phyloP scores from a whole-genome alignment of 1,140 invertebrate genomes.

The Ostrea denselamellosa region DNA sequence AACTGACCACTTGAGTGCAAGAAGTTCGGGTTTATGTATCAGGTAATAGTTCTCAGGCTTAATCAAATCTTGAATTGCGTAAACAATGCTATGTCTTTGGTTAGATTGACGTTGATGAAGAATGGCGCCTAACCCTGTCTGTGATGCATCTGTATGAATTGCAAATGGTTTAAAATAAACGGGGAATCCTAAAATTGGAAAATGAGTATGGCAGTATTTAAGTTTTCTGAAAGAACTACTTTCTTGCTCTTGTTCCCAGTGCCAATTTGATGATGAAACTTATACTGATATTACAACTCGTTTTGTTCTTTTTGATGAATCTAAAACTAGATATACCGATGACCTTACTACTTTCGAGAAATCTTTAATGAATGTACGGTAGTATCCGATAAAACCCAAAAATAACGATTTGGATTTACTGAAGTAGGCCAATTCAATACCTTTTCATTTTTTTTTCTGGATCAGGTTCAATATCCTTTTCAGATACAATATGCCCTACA shows the following conservation, averaged over 20 bases:
- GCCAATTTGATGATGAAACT: too few species aligned
- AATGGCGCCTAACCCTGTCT: constrained; percentile 64
- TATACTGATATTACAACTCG: neutral
- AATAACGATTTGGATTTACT: neutral
- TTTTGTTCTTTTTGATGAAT: neutral
- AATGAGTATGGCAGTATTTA: neutral
- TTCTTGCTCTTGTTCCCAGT: too few species aligned
- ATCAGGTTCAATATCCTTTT: neutral
- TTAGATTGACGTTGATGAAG: constrained; percentile 61
- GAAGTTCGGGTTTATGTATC: too few species aligned
- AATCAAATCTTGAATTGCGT: constrained; percentile 46
- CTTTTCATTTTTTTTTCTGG: neutral
- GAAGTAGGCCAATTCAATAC: neutral
- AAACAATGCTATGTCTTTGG: constrained; percentile 54
- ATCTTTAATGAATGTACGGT: constrained; percentile 1
- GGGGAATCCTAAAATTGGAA: constrained; percentile 59
- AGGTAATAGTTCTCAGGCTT: constrained; percentile 52
- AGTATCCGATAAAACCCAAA: neutral
- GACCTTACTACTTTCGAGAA: neutral
- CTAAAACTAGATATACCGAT: neutral
- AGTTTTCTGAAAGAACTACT: too few species aligned
- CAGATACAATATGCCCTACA: constrained; percentile 54
- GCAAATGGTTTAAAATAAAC: constrained; percentile 50
- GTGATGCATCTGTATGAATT: constrained; percentile 57
- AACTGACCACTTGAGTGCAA: too few species aligned